Percentiles rank a stretch among this genome's conserved stretches.
Evolutionary conservation across 2,888 invertebrate genomes (phyloP).

Genomic region (Lamellibrachia satsuma): DNA sequence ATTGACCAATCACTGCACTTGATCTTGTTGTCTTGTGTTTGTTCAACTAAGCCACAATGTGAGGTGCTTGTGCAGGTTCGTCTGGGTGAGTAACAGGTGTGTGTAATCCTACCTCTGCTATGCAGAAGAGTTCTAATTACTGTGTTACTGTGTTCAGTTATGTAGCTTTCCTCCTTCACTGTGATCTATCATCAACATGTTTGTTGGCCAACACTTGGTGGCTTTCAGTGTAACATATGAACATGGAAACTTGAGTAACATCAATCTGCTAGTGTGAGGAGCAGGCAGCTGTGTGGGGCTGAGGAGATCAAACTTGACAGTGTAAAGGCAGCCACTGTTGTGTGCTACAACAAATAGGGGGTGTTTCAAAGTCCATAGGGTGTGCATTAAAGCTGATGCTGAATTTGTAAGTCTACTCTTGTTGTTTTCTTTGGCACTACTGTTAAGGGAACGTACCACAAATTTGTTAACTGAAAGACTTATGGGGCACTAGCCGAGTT

Average conservation of each 20-base stretch:
- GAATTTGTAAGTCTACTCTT: background rate
- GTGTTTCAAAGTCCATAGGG: background rate
- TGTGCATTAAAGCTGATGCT: slow-evolving; percentile 17
- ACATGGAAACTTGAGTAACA: background rate
- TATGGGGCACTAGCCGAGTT: too few species aligned
- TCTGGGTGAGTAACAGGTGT: background rate
- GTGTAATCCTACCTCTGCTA: background rate
- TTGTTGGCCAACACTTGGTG: background rate
- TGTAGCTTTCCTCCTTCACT: background rate
- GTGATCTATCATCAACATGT: background rate
- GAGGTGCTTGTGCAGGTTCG: background rate
- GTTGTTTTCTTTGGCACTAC: background rate
- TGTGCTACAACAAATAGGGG: background rate
- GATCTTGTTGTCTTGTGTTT: background rate
- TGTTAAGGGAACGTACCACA: background rate
- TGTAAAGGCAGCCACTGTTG: background rate
- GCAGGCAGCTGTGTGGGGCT: background rate
- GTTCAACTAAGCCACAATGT: background rate
- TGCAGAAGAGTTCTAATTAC: background rate
- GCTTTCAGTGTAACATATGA: background rate
- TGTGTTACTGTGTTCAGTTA: background rate
- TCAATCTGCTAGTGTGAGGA: background rate
- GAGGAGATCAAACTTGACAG: background rate
- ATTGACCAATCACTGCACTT: background rate
- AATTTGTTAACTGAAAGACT: too few species aligned